Evolutionary conservation across 23 tunicate genomes (phyloP), one percentile per base, ranked within the genome.

Genomic region (Botrylloides violaceus): DNA sequence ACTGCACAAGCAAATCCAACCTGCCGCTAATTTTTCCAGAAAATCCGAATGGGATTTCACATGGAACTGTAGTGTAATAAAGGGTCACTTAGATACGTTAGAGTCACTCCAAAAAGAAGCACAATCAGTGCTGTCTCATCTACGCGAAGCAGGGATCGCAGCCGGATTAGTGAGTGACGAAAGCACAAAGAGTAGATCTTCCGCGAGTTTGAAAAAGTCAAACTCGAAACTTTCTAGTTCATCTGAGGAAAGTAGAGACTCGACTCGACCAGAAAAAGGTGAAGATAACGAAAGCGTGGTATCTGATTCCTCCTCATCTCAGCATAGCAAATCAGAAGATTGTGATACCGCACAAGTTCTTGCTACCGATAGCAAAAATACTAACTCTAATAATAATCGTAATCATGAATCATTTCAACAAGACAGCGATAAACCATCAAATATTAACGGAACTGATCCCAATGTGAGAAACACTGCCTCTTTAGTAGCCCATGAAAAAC

Each of bases 21-120:
- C 49, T 29, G 53, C 59, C 57, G 37, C 19, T 0, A 38, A 30
- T 24, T 19, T 1, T 6, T 43, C 76, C 22, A 47, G 38, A 38
- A 61, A 36, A 18, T 3, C 50, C 18, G 95, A 87, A 34, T 80
- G 78, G 55, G 84, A 87, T 58, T 76, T 87, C 29, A 73, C 87
- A 2, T 87, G 95, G 95, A 87, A 87, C 56, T 81, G 81, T 49
- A 80, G 95, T 59, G 82, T 87, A 39, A 71, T 87, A 32, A 62
- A 71, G 63, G 95, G 95, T 3, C 81, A 79, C 18, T 25, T 23
- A 7, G 84, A 85, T 28, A 36, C 73, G 34, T 66, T 85, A 36
- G 28, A 21, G 36, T 18, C 80, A 12, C 19, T 55, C 18, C 49
- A 58, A 6, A 66, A 53, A 12, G 84, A 79, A 20, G 94, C 77